phyloP scores from a whole-genome alignment of 1,140 invertebrate genomes.

The Drosophila bifasciata region DNA sequence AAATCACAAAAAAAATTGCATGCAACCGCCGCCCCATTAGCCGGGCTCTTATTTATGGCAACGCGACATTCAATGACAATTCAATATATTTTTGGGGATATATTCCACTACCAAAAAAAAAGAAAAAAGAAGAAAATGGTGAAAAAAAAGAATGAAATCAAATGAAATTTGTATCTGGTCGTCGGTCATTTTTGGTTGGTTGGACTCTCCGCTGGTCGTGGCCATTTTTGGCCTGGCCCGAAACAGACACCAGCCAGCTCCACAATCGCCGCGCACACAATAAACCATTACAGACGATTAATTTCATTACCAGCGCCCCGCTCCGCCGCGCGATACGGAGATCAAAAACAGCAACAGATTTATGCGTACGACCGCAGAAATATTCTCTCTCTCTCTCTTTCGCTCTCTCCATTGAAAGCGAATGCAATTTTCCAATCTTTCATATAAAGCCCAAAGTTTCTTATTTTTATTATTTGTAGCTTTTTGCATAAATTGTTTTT shows the following conservation, averaged over 20 bases:
- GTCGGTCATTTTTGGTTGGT: constrained; percentile 50
- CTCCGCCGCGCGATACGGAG: constrained; percentile 50
- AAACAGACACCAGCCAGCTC: constrained; percentile 44
- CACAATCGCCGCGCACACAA: constrained; percentile 69
- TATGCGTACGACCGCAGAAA: constrained; percentile 66
- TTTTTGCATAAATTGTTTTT: constrained; percentile 36
- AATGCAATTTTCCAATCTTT: constrained; percentile 63
- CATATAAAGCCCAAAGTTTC: neutral
- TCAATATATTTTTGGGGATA: constrained; percentile 62
- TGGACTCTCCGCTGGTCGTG: neutral
- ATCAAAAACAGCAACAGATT: constrained; percentile 77
- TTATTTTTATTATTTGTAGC: constrained; percentile 1
- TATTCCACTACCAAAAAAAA: neutral
- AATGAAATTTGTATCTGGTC: constrained; percentile 33
- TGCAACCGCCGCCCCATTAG: constrained; percentile 67
- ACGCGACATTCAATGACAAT: constrained; percentile 72
- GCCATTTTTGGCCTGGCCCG: constrained; percentile 37
- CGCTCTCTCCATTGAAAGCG: constrained; percentile 49
- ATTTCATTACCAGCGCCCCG: constrained; percentile 73
- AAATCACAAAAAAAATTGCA: constrained; percentile 79
- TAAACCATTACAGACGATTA: constrained; percentile 83
- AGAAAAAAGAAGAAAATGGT: constrained; percentile 6
- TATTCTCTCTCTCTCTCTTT: no score
- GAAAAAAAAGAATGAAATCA: constrained; percentile 20
- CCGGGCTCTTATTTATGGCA: constrained; percentile 67